Evolutionary conservation across 2,888 invertebrate genomes (phyloP), one percentile per base, ranked within the genome.

Genomic region (Dichetophora obliterata): DNA sequence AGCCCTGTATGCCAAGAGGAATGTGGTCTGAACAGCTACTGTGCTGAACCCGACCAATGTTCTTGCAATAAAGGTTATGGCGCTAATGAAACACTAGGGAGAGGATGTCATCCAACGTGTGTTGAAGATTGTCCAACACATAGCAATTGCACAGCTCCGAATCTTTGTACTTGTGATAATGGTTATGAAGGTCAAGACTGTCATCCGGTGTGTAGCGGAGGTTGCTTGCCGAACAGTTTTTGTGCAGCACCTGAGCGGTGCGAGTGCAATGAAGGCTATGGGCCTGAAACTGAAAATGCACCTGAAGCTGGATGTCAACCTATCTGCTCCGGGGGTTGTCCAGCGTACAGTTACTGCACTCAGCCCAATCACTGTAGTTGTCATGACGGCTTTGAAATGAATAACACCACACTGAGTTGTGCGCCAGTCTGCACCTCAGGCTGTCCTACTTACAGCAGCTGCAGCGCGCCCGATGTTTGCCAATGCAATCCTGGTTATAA

Each of bases 61-160:
- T 8, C 19, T 1, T 48, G 48, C 4, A n/a, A 66, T 19, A 9
- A n/a, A 43, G 66, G 43, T 16, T 48, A 66, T 4, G 43, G 11
- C 1, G 5, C 31, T 8, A 54, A 22, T 19, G 4, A n/a, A 27
- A 63, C 34, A 11, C 11, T 63, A 1, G 27, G 63, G 11, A 48
- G 52, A 2, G 34, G 43, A 19, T 75, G 75, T 9, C 22, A 22
- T 5, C 57, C 65, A 4, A 19, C 24, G 11, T 68, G 75, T 34
- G 14, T 3, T 4, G 5, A 14, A 1, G 68, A 24, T 1, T 75
- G 68, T 57, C 9, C 22, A 11, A 19, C 9, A 9, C n/a, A 66
- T n/a, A 68, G 68, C 27, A 16, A 74, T 37, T 91, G 91, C 79
- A 80, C 86, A 2, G 87, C 84, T 4, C 83, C 84, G 2, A 82